These are phyloP conservation scores for Octodonta nipae DNA, from an alignment of 2,888 invertebrate genomes.

Conservation along the genomic window DNA sequence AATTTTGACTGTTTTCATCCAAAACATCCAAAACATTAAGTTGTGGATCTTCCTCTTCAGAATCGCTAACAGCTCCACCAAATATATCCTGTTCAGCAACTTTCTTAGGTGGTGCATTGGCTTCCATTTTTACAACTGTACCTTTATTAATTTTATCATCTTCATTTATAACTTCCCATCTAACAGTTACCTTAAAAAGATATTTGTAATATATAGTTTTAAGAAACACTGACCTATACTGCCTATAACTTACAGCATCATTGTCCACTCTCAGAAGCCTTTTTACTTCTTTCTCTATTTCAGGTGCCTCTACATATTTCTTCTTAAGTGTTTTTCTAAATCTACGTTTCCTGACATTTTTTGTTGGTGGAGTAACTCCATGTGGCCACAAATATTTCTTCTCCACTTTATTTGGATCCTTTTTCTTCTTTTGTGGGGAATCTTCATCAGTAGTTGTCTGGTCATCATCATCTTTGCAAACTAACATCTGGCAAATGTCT, in stretches of 20 bases:
- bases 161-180: slow-evolving; percentile 80
- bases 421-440: slow-evolving; percentile 65
- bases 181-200: slow-evolving; percentile 44
- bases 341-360: slow-evolving; percentile 82
- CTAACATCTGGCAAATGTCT: slow-evolving; percentile 84
- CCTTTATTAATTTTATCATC: slow-evolving; percentile 49
- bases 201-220: no score
- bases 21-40: slow-evolving; percentile 57
- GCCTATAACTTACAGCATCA: slow-evolving; percentile 74
- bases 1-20: slow-evolving; percentile 64
- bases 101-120: slow-evolving; percentile 25
- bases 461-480: slow-evolving; percentile 81
- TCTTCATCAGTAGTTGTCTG: slow-evolving; percentile 62
- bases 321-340: slow-evolving; percentile 92
- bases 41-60: slow-evolving; percentile 59
- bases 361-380: slow-evolving; percentile 89
- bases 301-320: slow-evolving; percentile 92
- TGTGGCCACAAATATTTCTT: slow-evolving; percentile 91
- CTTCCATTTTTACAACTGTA: slow-evolving; percentile 33
- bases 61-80: slow-evolving; percentile 84
- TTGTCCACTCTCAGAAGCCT: slow-evolving; percentile 79
- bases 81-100: slow-evolving; percentile 74
- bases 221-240: no score
- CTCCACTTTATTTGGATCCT: slow-evolving; percentile 65
- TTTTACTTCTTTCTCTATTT: slow-evolving; percentile 96